Percentiles rank a stretch among this genome's conserved stretches.
These are phyloP conservation scores for Dasyprocta punctata DNA, from an alignment of 2,113 vertebrate species.

Conservation along the genomic window DNA sequence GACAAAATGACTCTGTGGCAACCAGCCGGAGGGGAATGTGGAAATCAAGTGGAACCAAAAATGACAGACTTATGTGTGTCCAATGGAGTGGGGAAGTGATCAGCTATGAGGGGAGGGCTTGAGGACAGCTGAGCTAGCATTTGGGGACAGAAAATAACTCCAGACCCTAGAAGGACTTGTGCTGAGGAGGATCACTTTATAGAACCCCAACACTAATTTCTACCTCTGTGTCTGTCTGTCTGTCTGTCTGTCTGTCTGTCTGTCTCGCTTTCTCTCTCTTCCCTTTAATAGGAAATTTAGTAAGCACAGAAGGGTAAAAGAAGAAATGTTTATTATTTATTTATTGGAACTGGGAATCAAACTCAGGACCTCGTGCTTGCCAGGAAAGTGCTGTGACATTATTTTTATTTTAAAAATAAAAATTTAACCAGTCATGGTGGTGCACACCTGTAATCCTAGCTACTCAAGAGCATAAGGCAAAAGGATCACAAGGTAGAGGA, in stretches of 20 bases:
- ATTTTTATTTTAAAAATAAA: neutral
- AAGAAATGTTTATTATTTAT: neutral
- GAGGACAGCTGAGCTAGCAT: neutral
- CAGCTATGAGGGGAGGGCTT: conserved; percentile 8
- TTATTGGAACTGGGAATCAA: no score
- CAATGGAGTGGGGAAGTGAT: neutral
- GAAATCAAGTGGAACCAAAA: conserved; percentile 53
- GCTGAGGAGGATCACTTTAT: neutral
- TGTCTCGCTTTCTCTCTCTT: neutral
- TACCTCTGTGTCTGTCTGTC: neutral
- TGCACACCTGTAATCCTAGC: neutral
- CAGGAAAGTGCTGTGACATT: no score
- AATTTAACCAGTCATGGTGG: neutral
- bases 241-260: neutral
- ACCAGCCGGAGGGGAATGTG: conserved; percentile 57
- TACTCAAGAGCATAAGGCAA: neutral
- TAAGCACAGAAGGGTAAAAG: neutral
- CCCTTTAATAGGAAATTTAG: neutral
- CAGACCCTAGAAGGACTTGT: neutral
- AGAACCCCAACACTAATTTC: neutral
- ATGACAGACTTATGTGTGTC: conserved; percentile 42
- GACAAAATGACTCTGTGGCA: conserved; percentile 67
- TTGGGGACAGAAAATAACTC: neutral
- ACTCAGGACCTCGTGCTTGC: no score
- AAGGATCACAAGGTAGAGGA: neutral